Conservation (phyloP, 2,113 vertebrate genomes). For the Cynoglossus semilaevis region DNA sequence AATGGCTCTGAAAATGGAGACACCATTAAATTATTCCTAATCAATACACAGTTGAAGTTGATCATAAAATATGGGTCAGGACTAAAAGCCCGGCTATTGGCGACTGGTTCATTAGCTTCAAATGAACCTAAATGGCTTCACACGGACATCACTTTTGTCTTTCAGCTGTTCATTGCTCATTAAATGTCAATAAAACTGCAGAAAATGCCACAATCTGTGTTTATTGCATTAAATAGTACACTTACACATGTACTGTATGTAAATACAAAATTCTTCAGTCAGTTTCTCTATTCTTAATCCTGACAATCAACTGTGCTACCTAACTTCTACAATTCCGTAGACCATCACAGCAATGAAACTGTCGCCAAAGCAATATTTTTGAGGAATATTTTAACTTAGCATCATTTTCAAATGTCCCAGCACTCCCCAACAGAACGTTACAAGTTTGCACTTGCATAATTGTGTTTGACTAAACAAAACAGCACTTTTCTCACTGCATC, state of each 20-base stretch:
- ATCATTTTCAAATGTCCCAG: background rate
- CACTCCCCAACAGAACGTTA: background rate
- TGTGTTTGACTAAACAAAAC: background rate
- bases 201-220: background rate
- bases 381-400: background rate
- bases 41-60: conserved; percentile 1
- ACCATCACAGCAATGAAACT: background rate
- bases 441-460: background rate
- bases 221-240: no score
- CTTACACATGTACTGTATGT: background rate
- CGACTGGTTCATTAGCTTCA: background rate
- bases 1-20: background rate
- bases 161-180: background rate
- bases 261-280: no score
- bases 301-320: no score
- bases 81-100: background rate
- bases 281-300: no score
- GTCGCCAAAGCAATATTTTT: no score
- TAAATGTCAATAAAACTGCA: background rate
- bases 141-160: background rate
- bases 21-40: background rate
- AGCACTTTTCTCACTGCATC: background rate
- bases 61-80: background rate
- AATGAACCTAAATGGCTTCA: background rate
- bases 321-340: no score